phyloP scores from a whole-genome alignment of 2,113 vertebrate species.

The Dermatemys mawii region DNA sequence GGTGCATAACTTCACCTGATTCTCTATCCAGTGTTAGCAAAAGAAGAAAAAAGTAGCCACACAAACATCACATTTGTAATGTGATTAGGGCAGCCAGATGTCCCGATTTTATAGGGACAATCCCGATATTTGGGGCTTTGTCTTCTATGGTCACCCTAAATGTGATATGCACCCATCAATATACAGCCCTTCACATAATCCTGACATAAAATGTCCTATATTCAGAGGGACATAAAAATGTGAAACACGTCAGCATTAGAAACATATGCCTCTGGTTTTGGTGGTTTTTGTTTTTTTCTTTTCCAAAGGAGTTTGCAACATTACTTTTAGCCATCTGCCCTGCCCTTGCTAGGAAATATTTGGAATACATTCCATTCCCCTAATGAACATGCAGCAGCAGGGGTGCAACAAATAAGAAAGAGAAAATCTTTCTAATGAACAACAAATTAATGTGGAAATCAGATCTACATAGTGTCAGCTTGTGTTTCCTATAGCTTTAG shows the following conservation, averaged over 20 bases:
- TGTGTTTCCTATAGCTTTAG: conserved; percentile 70
- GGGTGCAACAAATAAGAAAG: conserved; percentile 58
- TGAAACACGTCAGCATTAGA: conserved; percentile 32
- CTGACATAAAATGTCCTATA: conserved; percentile 33
- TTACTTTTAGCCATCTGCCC: conserved; percentile 73
- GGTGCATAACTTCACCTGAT: conserved; percentile 32
- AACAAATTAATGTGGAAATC: conserved; percentile 73
- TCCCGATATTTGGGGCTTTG: too few relatives aligned
- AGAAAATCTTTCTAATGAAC: conserved; percentile 77
- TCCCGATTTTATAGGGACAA: too few relatives aligned
- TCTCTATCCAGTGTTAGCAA: background rate
- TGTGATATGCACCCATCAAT: conserved; percentile 58
- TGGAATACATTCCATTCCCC: conserved; percentile 74
- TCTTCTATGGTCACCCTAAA: too few relatives aligned
- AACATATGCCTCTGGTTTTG: background rate
- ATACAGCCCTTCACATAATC: conserved; percentile 51
- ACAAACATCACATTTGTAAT: conserved; percentile 61
- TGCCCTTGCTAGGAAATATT: conserved; percentile 66
- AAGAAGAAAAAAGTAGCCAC: conserved; percentile 61
- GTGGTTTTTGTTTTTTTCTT: background rate
- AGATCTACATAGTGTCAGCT: conserved; percentile 63
- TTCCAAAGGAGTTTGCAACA: conserved; percentile 69
- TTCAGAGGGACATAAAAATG: conserved; percentile 15
- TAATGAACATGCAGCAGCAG: conserved; percentile 61
- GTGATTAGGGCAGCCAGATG: background rate